Base-by-base conservation (phyloP, 2,888 invertebrate genomes). In the Teleogryllus oceanicus region DNA sequence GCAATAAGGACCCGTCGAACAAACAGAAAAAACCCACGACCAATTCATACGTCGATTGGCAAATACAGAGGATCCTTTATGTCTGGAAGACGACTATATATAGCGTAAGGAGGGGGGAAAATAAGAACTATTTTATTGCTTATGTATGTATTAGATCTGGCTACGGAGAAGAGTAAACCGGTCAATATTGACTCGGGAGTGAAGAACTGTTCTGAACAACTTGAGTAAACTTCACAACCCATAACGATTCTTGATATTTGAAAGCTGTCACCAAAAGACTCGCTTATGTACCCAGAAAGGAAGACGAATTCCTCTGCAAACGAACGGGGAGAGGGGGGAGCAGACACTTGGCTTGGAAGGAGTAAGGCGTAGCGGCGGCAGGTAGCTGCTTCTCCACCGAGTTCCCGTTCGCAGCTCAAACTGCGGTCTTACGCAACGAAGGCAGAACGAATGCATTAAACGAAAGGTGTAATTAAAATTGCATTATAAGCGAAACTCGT, bases 201-300 rank as follows among this genome's bases (percentile, higher is more conserved):
- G 62, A 18, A 62, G 62, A 18, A n/a, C 13, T 62, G 62, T 62
- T 62, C 62, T 62, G 12, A n/a, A 62, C 62, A 62, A 62, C 62
- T 62, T 62, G 16, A 62, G 16, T 62, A 62, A 62, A 62, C 62
- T n/a, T 62, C 62, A 62, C 62, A n/a, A 62, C 16, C n/a, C 62
- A 62, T 62, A 62, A 62, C 16, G 62, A 62, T 62, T 62, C 62
- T 62, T 62, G 62, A 62, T 62, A 62, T 62, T 62, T 62, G 62
- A 62, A 62, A 18, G 62, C n/a, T 62, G 62, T 18, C 62, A 18
- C 62, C 62, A 62, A 37, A 37, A 62, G 62, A 62, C 62, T 37
- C 37, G 37, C 62, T 62, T 62, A 62, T 62, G 62, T 62, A 62
- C 62, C n/a, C 62, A 62, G 62, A 18, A 13, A 18, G 13, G 62